These are phyloP conservation scores for Lithobates pipiens DNA, from an alignment of 2,797 vertebrate genomes.

Conservation along the genomic window DNA sequence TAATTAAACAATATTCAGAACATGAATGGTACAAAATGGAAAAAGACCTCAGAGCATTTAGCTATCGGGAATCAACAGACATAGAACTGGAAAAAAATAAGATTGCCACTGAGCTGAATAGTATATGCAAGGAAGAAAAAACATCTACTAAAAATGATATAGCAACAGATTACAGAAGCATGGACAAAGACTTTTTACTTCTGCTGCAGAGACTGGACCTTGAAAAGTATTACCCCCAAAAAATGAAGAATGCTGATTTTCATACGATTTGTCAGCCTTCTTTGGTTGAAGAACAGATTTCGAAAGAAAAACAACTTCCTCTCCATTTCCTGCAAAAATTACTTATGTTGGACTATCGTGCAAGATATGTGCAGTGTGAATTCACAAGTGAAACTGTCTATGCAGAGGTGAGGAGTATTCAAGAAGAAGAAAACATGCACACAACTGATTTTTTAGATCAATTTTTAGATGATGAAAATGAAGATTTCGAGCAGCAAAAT, in stretches of 20 bases:
- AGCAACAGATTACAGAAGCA: not conserved
- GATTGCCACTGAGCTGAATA: not conserved
- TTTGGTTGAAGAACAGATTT: conserved; percentile 60
- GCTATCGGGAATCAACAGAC: not conserved
- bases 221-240: conserved; percentile 65
- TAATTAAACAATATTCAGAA: conserved; percentile 5
- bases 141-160: not conserved
- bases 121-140: not conserved
- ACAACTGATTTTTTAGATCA: conserved; percentile 48
- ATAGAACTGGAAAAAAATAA: not conserved
- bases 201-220: not conserved
- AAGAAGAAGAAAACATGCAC: conserved; percentile 10
- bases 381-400: conserved; percentile 70
- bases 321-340: conserved; percentile 67
- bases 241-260: conserved; percentile 66
- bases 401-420: not conserved
- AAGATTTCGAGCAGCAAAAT: accelerated
- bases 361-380: conserved; percentile 17
- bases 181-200: not conserved
- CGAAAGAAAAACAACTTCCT: conserved; percentile 62
- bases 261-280: conserved; percentile 62
- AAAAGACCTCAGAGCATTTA: conserved; percentile 3
- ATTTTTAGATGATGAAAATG: not conserved
- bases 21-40: conserved; percentile 4
- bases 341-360: conserved; percentile 9